These are phyloP conservation scores for Montipora efflorescens DNA, from an alignment of 64 coral and sea anemone species.

Conservation along the genomic window DNA sequence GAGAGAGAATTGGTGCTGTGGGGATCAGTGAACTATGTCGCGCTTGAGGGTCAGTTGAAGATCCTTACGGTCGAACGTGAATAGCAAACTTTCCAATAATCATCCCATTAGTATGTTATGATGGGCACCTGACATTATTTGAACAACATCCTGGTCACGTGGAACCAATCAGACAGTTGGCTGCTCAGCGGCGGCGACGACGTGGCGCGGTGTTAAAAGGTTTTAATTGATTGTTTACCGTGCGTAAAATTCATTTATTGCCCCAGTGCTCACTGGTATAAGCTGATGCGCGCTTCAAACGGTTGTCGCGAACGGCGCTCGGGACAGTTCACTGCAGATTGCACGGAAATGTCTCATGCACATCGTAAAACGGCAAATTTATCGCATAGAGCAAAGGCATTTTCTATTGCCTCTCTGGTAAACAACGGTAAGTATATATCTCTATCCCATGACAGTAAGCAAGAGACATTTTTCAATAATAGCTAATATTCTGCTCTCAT, in stretches of 20 bases:
- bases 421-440: constrained; percentile 43
- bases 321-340: neutral
- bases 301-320: constrained; percentile 4
- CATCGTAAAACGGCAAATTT: constrained; percentile 19
- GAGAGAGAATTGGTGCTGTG: too few relatives aligned
- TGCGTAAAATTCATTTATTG: constrained; percentile 93
- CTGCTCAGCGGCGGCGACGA: constrained; percentile 76
- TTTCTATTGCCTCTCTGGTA: constrained; percentile 92
- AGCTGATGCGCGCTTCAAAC: constrained; percentile 43
- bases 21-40: too few relatives aligned
- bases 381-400: constrained; percentile 81
- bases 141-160: constrained; percentile 35
- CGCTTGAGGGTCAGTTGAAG: too few relatives aligned
- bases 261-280: constrained; percentile 68
- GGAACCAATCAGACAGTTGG: constrained; percentile 40
- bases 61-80: neutral
- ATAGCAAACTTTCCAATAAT: constrained; percentile 2
- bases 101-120: constrained; percentile 29
- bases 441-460: neutral
- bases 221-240: constrained; percentile 98
- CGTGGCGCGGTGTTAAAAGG: constrained; percentile 98
- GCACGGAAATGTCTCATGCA: constrained; percentile 1
- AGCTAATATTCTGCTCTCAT: constrained; percentile 55
- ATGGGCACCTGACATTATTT: constrained; percentile 88
- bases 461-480: neutral